Conservation (phyloP, 2,797 vertebrate species). For the Vultur gryphus region DNA sequence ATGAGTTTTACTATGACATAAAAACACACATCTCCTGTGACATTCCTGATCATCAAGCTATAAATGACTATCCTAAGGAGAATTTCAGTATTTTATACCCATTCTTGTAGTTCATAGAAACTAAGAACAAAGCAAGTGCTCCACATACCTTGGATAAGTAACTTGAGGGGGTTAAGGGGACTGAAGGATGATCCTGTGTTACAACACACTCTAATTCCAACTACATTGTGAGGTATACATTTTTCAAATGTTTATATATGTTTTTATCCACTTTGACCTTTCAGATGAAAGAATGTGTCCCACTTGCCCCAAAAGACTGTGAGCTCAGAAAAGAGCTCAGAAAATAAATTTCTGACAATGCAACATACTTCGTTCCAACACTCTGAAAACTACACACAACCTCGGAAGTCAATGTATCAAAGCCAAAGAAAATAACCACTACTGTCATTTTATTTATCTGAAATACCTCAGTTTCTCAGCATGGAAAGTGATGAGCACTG, state of each 20-base stretch:
- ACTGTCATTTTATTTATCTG: background rate
- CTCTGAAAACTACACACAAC: background rate
- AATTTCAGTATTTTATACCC: background rate
- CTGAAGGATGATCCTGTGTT: background rate
- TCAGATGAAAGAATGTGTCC: background rate
- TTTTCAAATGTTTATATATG: fast-evolving
- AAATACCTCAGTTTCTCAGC: conserved; percentile 3
- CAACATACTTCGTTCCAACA: background rate
- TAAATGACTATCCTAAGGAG: background rate
- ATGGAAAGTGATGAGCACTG: background rate
- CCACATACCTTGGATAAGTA: background rate
- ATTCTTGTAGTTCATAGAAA: background rate
- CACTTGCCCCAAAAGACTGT: background rate
- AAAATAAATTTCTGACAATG: background rate
- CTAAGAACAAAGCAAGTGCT: background rate
- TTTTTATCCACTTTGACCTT: background rate
- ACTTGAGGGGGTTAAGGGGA: too few species aligned
- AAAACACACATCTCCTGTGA: background rate
- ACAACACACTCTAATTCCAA: background rate
- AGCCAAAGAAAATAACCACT: conserved; percentile 9
- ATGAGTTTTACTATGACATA: background rate
- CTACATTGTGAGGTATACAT: background rate
- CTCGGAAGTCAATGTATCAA: background rate
- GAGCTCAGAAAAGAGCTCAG: background rate
- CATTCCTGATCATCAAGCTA: background rate